These are phyloP conservation scores for Magallana ariakensis DNA, from an alignment of 1,140 invertebrate genomes.

Conservation along the genomic window DNA sequence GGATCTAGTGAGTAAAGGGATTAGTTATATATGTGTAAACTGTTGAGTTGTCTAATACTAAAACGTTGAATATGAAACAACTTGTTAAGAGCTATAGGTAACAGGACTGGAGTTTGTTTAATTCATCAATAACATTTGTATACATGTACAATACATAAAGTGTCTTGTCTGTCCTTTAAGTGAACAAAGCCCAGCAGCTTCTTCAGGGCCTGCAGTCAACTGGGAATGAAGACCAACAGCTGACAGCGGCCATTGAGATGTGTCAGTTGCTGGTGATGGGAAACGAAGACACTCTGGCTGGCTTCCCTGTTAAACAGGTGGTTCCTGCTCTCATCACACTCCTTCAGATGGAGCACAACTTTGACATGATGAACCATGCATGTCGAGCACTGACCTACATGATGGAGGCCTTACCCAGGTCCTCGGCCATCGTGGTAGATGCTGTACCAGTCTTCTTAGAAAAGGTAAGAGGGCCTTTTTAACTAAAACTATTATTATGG, in stretches of 20 bases:
- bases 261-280: slow-evolving; percentile 98
- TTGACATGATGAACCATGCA: slow-evolving; percentile 99
- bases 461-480: slow-evolving; percentile 73
- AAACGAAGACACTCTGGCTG: slow-evolving; percentile 98
- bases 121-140: too few relatives aligned
- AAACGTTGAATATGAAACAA: slow-evolving; percentile 20
- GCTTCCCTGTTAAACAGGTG: slow-evolving; percentile 98
- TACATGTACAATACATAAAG: too few relatives aligned
- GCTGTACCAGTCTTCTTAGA: slow-evolving; percentile 91
- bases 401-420: slow-evolving; percentile 98
- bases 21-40: not conserved
- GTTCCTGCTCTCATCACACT: slow-evolving; percentile 90
- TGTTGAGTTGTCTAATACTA: not conserved
- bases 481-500: too few relatives aligned
- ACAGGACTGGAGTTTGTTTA: too few relatives aligned
- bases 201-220: slow-evolving; percentile 94
- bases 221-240: slow-evolving; percentile 97
- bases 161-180: slow-evolving; percentile 80
- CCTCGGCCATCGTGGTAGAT: slow-evolving; percentile 96
- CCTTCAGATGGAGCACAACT: slow-evolving; percentile 89
- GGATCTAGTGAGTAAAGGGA: slow-evolving; percentile 69
- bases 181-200: slow-evolving; percentile 95
- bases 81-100: too few relatives aligned
- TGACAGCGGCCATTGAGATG: slow-evolving; percentile 99
- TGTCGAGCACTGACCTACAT: slow-evolving; percentile 99